Base-by-base conservation (phyloP, 2,797 vertebrate species). In the Alectoris magna region DNA sequence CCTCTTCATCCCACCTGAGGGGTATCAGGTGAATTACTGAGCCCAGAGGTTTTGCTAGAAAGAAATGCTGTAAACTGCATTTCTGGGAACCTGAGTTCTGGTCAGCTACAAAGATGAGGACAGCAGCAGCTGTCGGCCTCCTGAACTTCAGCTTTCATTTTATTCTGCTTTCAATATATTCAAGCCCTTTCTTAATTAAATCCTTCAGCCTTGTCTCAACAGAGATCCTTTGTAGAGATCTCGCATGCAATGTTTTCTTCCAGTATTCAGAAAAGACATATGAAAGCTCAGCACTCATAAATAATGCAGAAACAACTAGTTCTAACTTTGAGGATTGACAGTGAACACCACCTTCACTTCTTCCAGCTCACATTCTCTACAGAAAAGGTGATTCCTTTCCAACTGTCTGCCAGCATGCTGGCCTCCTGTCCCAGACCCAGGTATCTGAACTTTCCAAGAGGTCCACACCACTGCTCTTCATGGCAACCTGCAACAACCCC, bases 371-470 rank as follows among this genome's bases (percentile, higher is more conserved):
- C 82, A 60, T n/a, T 83, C 24, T 60, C 10, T 4, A 1, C 5
- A 84, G 43, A 80, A 73, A 75, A 64, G 5, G 49, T 8, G 17
- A 10, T 9, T 6, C 24, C 29, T 38, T 75, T 56, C 48, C 27
- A 82, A 10, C 41, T 19, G 1, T 1, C 38, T 46, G 5, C 34
- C 36, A 80, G 29, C 5, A 39, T 0, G 0, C 46, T 3, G 2
- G 53, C n/a, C 38, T 39, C 48, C 41, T 18, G 36, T 19, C 55
- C 14, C 59, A 91, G 5, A 23, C 29, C 36, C 9, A 48, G 14
- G 10, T 18, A 3, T 2, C 39, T 55, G 23, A 74, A 56, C 46
- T 39, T 39, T 11, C 39, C 17, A 15, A 0, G 3, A 46, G 5
- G 19, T 29, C 38, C 15, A 15, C 10, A 4, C 27, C 17, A 11